Base-by-base conservation (phyloP, 2,888 invertebrate genomes). In the Amphipoea lucens region DNA sequence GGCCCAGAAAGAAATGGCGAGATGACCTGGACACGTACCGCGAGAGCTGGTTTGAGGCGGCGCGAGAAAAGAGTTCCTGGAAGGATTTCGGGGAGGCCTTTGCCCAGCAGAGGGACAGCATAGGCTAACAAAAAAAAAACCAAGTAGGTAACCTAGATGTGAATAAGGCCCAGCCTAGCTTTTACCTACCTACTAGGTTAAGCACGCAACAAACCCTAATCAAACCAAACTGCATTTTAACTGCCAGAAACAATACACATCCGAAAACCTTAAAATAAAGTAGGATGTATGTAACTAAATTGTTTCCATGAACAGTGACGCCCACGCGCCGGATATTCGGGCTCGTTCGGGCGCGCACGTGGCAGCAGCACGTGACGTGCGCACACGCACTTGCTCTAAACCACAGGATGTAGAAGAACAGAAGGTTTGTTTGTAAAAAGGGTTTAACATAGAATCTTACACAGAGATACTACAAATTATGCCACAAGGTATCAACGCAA, bases 361-460 rank as follows among this genome's bases (percentile, higher is more conserved):
- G 82, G 73, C 74, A 4, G 17, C 1, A 45, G n/a, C 82, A 85
- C 82, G 86, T 85, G 89, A 76, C 54, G 20, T 80, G 88, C 89
- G 87, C 87, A 65, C 63, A 84, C 87, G 87, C 90, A 89, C 84
- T 83, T 79, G 76, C 67, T 71, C 81, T 11, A 68, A 70, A 78
- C 66, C 51, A 72, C 42, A 68, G 48, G 17, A 48, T 68, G 42
- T 12, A 57, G 62, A 74, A 45, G 63, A 54, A 69, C 87, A 85
- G 84, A 87, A 85, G 85, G 85, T 65, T 36, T 71, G 84, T 60
- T 42, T 68, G 42, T 51, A 36, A 48, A 51, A 17, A 45, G 20
- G 20, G 11, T 51, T 29, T 29, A 4, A 54, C n/a, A 29, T 48
- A 14, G 14, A 14, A 4, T 4, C 48, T 48, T 48, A 48, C 48